phyloP scores from a whole-genome alignment of 2,888 invertebrate genomes.

The Drosophila greeni region DNA sequence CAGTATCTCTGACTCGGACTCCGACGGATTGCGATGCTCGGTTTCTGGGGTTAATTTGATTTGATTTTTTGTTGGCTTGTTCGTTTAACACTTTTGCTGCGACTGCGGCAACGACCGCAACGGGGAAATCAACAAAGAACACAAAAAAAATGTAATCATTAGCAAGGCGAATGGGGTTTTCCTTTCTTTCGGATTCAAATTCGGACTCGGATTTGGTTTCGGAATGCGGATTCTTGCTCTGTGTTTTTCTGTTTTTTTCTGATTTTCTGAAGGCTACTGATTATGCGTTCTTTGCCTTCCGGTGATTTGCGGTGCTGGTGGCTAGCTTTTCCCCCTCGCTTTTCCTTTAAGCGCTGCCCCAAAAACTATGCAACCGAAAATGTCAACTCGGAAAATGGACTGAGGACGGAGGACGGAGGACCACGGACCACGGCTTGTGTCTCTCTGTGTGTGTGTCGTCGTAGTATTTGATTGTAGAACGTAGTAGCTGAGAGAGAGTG shows the following conservation, averaged over 20 bases:
- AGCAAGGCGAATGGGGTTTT: slow-evolving; percentile 10
- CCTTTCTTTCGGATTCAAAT: background rate
- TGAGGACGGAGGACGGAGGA: slow-evolving; percentile 9
- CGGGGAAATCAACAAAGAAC: slow-evolving; percentile 23
- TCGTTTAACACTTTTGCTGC: slow-evolving; percentile 46
- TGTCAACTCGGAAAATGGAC: slow-evolving; percentile 42
- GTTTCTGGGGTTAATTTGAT: slow-evolving; percentile 8
- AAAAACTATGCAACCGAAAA: slow-evolving; percentile 60
- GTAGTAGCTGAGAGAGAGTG: slow-evolving; percentile 59
- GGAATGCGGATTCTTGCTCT: background rate
- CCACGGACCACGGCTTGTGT: too few species aligned
- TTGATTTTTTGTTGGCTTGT: slow-evolving; percentile 29
- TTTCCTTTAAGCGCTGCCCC: slow-evolving; percentile 40
- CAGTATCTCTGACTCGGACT: background rate
- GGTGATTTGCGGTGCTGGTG: slow-evolving; percentile 19
- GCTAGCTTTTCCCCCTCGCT: slow-evolving; percentile 6
- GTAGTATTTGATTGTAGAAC: slow-evolving; percentile 73
- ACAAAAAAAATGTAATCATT: slow-evolving; percentile 33
- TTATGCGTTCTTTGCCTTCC: slow-evolving; percentile 14
- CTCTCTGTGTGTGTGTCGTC: slow-evolving; percentile 35
- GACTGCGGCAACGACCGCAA: slow-evolving; percentile 29
- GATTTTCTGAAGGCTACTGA: background rate
- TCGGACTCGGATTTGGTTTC: background rate
- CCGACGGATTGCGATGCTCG: background rate
- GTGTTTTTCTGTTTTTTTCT: background rate